Evolutionary conservation across 2,113 vertebrate genomes (phyloP).

Genomic region (Desmodus rotundus): DNA sequence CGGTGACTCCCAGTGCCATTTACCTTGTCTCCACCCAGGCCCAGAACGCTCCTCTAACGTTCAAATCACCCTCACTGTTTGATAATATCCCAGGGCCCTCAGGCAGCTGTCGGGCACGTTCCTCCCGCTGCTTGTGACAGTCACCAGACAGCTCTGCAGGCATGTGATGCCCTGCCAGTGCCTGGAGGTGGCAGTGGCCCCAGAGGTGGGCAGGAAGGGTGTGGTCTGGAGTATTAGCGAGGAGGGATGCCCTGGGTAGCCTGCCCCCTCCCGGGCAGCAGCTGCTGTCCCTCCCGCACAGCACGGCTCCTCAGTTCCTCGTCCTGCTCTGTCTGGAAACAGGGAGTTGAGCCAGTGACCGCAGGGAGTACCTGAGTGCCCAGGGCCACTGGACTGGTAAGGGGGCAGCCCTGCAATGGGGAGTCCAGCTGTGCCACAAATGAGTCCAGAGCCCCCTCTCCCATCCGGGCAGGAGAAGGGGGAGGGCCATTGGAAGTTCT

Average conservation of each 20-base stretch:
- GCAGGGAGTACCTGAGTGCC: neutral
- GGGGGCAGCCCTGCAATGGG: accelerated
- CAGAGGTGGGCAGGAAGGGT: neutral
- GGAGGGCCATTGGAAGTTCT: neutral
- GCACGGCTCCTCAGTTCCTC: neutral
- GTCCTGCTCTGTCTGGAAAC: too few relatives aligned
- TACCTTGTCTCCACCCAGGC: too few relatives aligned
- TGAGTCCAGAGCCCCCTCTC: too few relatives aligned
- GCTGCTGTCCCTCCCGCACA: neutral
- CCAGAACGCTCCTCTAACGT: neutral
- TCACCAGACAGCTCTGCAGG: neutral
- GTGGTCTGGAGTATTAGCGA: neutral
- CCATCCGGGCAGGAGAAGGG: accelerated
- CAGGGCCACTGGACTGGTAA: neutral
- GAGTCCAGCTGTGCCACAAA: accelerated
- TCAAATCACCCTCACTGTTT: neutral
- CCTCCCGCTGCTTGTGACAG: neutral
- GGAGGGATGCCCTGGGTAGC: neutral
- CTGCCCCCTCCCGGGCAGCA: neutral
- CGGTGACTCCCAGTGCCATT: accelerated
- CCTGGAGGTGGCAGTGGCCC: neutral
- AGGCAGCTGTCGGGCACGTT: neutral
- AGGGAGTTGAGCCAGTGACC: accelerated
- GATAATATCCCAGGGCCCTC: neutral
- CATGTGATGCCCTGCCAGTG: neutral